These are phyloP conservation scores for Microplitis demolitor DNA, from an alignment of 1,140 invertebrate genomes.

Conservation along the genomic window DNA sequence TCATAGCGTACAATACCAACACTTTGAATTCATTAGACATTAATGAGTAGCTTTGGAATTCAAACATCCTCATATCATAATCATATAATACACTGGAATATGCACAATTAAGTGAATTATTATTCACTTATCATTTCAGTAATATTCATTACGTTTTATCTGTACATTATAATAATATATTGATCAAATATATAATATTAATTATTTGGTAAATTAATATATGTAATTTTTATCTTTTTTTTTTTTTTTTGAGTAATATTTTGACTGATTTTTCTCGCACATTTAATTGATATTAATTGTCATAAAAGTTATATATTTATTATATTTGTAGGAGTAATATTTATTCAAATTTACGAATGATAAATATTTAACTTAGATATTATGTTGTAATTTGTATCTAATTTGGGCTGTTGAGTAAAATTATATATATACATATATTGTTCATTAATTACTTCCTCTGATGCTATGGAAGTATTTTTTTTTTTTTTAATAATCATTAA, in stretches of 20 bases:
- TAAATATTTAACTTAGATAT: slow-evolving; percentile 13
- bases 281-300: slow-evolving; percentile 14
- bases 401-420: slow-evolving; percentile 19
- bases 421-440: slow-evolving; percentile 2
- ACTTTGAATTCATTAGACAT: too few relatives aligned
- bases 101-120: too few relatives aligned
- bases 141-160: too few relatives aligned
- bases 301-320: not conserved
- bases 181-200: too few relatives aligned
- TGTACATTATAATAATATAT: too few relatives aligned
- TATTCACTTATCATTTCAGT: too few relatives aligned
- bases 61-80: too few relatives aligned
- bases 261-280: slow-evolving; percentile 23
- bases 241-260: not conserved
- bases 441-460: not conserved
- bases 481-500: not conserved
- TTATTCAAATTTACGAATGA: slow-evolving; percentile 11
- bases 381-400: slow-evolving; percentile 22
- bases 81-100: too few relatives aligned
- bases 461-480: slow-evolving; percentile 6
- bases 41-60: too few relatives aligned
- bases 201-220: too few relatives aligned
- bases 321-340: slow-evolving; percentile 17
- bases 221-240: not conserved
- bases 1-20: too few relatives aligned